Conservation (phyloP, 2,888 invertebrate genomes). For the Prosopocoilus inquinatus region DNA sequence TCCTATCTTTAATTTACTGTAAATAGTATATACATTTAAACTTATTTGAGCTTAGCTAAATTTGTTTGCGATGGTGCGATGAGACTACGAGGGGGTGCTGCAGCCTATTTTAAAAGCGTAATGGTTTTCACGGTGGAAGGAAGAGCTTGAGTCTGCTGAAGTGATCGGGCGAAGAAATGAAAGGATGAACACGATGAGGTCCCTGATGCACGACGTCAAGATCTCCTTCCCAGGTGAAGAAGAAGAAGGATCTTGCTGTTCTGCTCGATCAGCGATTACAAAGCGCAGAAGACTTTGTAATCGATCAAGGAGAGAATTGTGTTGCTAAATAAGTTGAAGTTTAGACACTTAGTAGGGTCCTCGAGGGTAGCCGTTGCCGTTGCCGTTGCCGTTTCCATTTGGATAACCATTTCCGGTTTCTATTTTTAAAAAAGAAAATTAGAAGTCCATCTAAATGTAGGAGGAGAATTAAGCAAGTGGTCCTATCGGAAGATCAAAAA, state of each 20-base stretch:
- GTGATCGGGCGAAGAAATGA: too few species aligned
- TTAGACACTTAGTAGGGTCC: constrained; percentile 33
- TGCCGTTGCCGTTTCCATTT: constrained; percentile 26
- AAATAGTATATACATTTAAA: neutral
- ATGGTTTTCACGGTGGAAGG: too few species aligned
- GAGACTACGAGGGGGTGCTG: neutral
- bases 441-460: neutral
- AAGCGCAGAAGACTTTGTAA: neutral
- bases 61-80: neutral
- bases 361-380: constrained; percentile 27
- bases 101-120: too few species aligned
- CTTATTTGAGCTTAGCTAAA: neutral
- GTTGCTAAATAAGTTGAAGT: neutral
- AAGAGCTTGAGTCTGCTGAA: too few species aligned
- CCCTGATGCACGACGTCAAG: too few species aligned
- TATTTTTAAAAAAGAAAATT: constrained; percentile 1
- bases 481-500: neutral
- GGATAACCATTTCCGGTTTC: constrained; percentile 25
- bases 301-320: neutral
- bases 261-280: neutral
- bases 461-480: neutral
- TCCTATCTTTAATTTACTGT: too few species aligned
- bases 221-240: too few species aligned
- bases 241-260: neutral
- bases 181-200: too few species aligned